Percentiles rank a stretch among this genome's conserved stretches.
Evolutionary conservation across 2,888 invertebrate species (phyloP).

Genomic region (Rhorus exstirpatorius): DNA sequence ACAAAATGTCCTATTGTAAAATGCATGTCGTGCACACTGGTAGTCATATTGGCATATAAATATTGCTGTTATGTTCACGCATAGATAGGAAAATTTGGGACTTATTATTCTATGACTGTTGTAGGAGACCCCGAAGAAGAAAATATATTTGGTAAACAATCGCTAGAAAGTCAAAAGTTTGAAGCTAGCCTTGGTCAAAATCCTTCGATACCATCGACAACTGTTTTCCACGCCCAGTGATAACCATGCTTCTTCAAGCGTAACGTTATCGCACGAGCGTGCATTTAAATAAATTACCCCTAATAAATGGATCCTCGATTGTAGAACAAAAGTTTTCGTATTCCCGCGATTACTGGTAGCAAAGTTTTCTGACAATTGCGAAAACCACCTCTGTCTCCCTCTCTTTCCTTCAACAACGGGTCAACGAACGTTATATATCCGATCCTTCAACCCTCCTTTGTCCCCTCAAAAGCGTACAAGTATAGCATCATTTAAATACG

Average conservation of each 20-base stretch:
- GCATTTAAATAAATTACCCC: conserved; percentile 63
- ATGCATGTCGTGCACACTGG: too few relatives aligned
- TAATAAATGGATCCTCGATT: conserved; percentile 55
- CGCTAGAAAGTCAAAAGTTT: conserved; percentile 25
- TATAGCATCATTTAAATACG: conserved; percentile 32
- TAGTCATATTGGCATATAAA: too few relatives aligned
- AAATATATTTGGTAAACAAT: conserved; percentile 15
- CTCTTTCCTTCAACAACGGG: conserved; percentile 29
- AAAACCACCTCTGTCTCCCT: conserved; percentile 15
- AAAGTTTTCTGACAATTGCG: conserved; percentile 60
- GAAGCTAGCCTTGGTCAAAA: conserved; percentile 1
- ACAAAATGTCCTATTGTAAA: too few relatives aligned
- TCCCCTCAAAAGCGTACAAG: conserved; percentile 3
- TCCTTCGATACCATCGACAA: conserved; percentile 41
- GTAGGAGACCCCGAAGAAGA: too few relatives aligned
- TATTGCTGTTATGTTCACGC: not conserved
- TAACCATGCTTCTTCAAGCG: conserved; percentile 57
- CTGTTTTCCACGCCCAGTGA: conserved; percentile 24
- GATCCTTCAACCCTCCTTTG: conserved; percentile 39
- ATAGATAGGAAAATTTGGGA: not conserved
- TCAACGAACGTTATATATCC: conserved; percentile 53
- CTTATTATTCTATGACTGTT: conserved; percentile 20
- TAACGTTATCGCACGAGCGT: conserved; percentile 49
- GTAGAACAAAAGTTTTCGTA: conserved; percentile 60
- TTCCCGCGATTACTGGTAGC: conserved; percentile 13